These are phyloP conservation scores for Epiblema foenella DNA, from an alignment of 2,888 invertebrate genomes.

Conservation along the genomic window DNA sequence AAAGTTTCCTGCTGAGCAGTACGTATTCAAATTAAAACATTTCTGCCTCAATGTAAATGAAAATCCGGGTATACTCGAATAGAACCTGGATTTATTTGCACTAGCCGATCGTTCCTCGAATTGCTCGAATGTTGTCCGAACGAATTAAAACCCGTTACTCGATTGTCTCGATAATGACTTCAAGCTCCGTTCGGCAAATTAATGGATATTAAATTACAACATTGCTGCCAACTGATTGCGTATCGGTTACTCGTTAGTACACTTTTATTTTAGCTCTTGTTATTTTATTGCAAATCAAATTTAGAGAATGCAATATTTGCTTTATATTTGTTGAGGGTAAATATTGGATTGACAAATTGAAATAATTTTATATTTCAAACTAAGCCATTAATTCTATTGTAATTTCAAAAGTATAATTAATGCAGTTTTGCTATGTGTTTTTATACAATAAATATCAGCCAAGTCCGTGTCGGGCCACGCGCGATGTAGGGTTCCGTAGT, in stretches of 20 bases:
- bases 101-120: conserved; percentile 22
- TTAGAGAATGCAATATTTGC: conserved; percentile 24
- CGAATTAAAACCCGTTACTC: conserved; percentile 56
- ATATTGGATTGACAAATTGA: neutral
- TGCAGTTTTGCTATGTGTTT: no score
- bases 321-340: neutral
- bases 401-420: no score
- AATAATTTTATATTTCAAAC: no score
- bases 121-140: conserved; percentile 44
- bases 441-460: no score
- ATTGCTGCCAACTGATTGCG: conserved; percentile 56
- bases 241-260: conserved; percentile 50
- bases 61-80: neutral
- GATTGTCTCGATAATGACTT: conserved; percentile 57
- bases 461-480: no score
- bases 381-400: no score
- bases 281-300: conserved; percentile 40
- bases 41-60: neutral
- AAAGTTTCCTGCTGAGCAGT: no score
- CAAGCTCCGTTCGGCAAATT: conserved; percentile 50
- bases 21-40: no score
- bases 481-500: no score
- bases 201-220: conserved; percentile 58
- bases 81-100: conserved; percentile 14
- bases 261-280: conserved; percentile 47